Conservation (phyloP, 1,140 invertebrate genomes). For the Grapholita molesta region DNA sequence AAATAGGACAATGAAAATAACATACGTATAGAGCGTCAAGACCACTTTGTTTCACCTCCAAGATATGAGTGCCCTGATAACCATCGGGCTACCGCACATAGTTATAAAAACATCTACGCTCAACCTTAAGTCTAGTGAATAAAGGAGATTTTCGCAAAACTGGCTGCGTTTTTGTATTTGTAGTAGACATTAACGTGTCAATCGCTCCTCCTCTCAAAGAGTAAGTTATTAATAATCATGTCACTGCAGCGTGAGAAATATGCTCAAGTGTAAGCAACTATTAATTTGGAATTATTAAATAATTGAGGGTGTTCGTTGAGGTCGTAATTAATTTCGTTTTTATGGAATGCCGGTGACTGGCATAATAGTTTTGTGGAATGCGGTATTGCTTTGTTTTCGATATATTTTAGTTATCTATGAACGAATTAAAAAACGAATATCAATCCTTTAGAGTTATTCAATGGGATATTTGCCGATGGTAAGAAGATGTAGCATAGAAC, state of each 20-base stretch:
- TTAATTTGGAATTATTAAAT: conserved; percentile 18
- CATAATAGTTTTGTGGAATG: neutral
- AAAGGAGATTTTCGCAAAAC: neutral
- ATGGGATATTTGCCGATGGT: no score
- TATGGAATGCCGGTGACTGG: conserved; percentile 9
- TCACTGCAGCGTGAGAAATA: conserved; percentile 16
- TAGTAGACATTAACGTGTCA: conserved; percentile 11
- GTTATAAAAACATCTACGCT: neutral
- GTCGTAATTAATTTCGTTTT: conserved; percentile 8
- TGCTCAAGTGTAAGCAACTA: conserved; percentile 15
- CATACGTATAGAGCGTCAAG: neutral
- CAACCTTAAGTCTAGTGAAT: neutral
- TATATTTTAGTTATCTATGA: neutral
- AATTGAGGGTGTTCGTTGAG: conserved; percentile 12
- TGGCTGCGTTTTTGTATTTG: neutral
- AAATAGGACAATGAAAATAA: neutral
- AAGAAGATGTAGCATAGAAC: no score
- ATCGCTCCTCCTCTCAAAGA: conserved; percentile 16
- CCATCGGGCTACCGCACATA: conserved; percentile 4
- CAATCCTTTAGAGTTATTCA: no score
- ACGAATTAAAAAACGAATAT: neutral
- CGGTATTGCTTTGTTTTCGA: neutral
- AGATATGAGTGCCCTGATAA: conserved; percentile 14
- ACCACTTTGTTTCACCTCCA: conserved; percentile 9
- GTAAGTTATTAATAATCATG: conserved; percentile 19